A percentile compares a stretch with the other conserved stretches of the same genome.
These are phyloP conservation scores for Acheta domesticus DNA, from an alignment of 2,888 invertebrate species.

Conservation along the genomic window DNA sequence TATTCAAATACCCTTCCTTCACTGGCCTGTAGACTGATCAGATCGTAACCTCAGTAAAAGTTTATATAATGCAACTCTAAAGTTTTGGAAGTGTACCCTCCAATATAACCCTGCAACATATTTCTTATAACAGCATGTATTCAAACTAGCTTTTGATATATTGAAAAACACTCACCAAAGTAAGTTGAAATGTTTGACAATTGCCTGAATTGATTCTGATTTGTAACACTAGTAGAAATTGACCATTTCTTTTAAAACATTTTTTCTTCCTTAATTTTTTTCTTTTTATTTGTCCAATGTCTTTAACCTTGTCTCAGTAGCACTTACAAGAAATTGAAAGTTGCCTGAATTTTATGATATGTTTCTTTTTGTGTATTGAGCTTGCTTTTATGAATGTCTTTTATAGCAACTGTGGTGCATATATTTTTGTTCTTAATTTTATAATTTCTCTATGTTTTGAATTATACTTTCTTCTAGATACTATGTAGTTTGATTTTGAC, in stretches of 20 bases:
- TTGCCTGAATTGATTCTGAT: background rate
- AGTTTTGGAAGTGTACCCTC: background rate
- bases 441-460: background rate
- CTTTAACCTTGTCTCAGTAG: background rate
- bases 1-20: too few species aligned
- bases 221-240: background rate
- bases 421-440: constrained; percentile 21
- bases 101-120: background rate
- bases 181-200: background rate
- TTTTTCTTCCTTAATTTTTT: background rate
- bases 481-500: constrained; percentile 25
- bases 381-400: constrained; percentile 1
- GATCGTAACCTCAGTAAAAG: too few species aligned
- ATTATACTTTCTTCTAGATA: constrained; percentile 12
- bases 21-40: too few species aligned
- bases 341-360: background rate
- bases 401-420: constrained; percentile 29
- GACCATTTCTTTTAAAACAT: background rate
- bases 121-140: background rate
- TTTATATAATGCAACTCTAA: too few species aligned
- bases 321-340: background rate
- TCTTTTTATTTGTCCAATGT: background rate
- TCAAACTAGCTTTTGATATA: background rate
- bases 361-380: background rate
- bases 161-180: background rate